Evolutionary conservation across 1,140 invertebrate species (phyloP), one percentile per base, ranked within the genome.

Genomic region (Aphelinus atriplicis): DNA sequence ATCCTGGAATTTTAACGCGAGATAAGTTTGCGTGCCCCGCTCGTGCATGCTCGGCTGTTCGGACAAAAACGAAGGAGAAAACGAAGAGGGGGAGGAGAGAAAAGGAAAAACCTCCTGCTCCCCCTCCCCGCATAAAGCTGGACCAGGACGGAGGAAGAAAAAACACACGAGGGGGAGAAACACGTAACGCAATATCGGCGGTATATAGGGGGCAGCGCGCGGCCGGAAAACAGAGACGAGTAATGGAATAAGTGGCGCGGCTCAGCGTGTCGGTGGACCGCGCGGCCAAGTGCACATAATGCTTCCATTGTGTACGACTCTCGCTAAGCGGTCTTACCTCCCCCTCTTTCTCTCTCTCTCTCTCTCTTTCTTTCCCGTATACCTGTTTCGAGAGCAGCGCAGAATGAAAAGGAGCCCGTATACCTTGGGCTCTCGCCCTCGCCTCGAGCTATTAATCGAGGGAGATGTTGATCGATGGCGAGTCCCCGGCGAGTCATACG

Each of bases 201-300:
- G 3, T n/a, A 63, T n/a, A 63, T n/a, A 47, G 61, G 45, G n/a
- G 3, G n/a, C 4, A 3, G 1, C 10, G 42, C 2, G 43, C 61
- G 46, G 7, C 47, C 7, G 43, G 7, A 48, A 47, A 48, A 48
- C 3, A 46, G 5, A 46, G 61, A 9, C 45, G 9, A 6, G 9
- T 53, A 53, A 53, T 53, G 51, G 51, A 53, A 53, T 9, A 53
- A 53, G 51, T 53, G 51, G 51, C 9, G 9, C 51, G 51, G 9
- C 4, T 53, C 51, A 53, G 9, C 51, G 51, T 53, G 51, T 9
- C 4, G 51, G 51, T 9, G 9, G 51, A 53, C 51, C 51, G 51
- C 51, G 51, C 51, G 51, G 51, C 51, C 4, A 67, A 67, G 65
- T 67, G 65, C 65, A 46, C 65, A 57, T 67, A 67, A 67, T 67